A percentile compares a stretch with the other conserved stretches of the same genome.
Conservation (phyloP, 1,140 invertebrate species). For the Ceratina japonica region DNA sequence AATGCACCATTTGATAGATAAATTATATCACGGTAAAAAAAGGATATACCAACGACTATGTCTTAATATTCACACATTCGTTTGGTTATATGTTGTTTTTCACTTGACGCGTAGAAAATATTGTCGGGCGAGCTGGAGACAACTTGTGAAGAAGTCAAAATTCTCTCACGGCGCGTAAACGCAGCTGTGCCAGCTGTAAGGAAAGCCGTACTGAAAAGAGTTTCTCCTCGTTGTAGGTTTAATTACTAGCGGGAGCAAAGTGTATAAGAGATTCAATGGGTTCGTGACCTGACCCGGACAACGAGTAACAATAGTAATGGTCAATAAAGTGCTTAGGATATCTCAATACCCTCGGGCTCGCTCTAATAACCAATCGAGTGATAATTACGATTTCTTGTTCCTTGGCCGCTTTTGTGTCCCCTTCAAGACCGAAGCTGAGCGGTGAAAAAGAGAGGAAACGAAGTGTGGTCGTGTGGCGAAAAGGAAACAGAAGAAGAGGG, state of each 20-base stretch:
- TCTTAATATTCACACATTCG: background rate
- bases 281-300: conserved; percentile 27
- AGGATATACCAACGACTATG: background rate
- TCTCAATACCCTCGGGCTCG: conserved; percentile 26
- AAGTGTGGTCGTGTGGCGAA: background rate
- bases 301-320: conserved; percentile 34
- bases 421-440: background rate
- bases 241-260: conserved; percentile 27
- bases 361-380: conserved; percentile 37
- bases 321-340: conserved; percentile 17
- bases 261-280: conserved; percentile 31
- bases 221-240: conserved; percentile 33
- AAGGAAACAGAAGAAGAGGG: conserved; percentile 3
- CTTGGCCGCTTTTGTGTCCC: conserved; percentile 40
- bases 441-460: background rate
- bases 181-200: background rate
- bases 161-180: too few species aligned
- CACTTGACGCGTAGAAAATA: background rate
- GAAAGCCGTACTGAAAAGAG: conserved; percentile 14
- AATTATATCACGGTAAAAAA: background rate
- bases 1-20: fast-evolving
- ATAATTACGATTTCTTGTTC: conserved; percentile 46
- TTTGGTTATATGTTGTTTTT: background rate
- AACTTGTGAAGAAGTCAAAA: background rate
- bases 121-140: too few species aligned